Conservation (phyloP, 2,888 invertebrate genomes). For the Agriopis aurantiaria region DNA sequence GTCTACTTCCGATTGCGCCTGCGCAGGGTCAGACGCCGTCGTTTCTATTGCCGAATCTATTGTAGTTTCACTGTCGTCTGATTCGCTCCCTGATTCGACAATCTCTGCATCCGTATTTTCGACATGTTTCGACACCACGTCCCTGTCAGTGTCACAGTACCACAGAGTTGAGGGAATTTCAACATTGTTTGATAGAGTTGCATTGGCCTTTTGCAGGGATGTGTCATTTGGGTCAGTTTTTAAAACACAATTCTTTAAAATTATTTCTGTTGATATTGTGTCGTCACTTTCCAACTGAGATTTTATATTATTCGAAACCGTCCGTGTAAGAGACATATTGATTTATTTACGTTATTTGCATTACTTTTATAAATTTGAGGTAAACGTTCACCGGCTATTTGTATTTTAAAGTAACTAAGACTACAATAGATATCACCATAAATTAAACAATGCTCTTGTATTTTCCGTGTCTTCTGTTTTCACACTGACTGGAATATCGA, state of each 20-base stretch:
- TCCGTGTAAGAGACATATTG: slow-evolving; percentile 26
- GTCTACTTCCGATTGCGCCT: slow-evolving; percentile 44
- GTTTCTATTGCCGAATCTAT: slow-evolving; percentile 42
- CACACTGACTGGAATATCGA: not conserved
- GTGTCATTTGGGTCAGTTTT: slow-evolving; percentile 23
- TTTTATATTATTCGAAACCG: slow-evolving; percentile 15
- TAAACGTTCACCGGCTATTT: slow-evolving; percentile 5
- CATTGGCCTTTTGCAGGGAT: slow-evolving; percentile 31
- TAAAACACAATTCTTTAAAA: slow-evolving; percentile 23
- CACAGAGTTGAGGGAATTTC: slow-evolving; percentile 44
- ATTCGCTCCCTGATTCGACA: slow-evolving; percentile 44
- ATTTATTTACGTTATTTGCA: not conserved
- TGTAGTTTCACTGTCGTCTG: slow-evolving; percentile 45
- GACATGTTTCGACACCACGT: slow-evolving; percentile 47
- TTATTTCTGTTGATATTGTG: slow-evolving; percentile 19
- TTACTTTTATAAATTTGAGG: not conserved
- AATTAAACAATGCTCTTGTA: not conserved
- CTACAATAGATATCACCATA: not conserved
- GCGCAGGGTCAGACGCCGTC: slow-evolving; percentile 48
- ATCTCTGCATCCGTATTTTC: slow-evolving; percentile 51
- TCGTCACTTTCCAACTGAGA: slow-evolving; percentile 21
- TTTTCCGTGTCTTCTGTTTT: slow-evolving; percentile 10
- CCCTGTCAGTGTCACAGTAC: slow-evolving; percentile 37
- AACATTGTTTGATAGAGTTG: slow-evolving; percentile 45
- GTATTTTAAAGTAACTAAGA: slow-evolving; percentile 1